Conservation (phyloP, 2,797 vertebrate genomes). For the Sebastes cheni region DNA sequence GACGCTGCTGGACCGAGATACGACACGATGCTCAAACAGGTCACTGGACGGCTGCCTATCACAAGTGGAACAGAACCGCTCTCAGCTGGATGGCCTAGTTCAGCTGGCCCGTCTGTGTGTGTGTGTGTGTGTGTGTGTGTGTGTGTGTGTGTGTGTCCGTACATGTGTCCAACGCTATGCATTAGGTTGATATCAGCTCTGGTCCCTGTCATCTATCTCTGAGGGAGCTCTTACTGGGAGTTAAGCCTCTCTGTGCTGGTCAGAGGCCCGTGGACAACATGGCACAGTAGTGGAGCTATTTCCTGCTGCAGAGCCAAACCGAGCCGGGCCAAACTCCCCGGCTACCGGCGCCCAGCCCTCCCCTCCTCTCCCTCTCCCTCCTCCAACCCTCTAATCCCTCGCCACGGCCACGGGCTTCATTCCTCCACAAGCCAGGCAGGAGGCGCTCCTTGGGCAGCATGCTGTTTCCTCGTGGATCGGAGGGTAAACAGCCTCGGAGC, state of each 20-base stretch:
- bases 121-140: neutral
- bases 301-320: constrained; percentile 38
- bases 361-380: constrained; percentile 5
- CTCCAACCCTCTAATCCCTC: constrained; percentile 50
- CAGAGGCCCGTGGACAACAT: constrained; percentile 23
- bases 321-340: constrained; percentile 21
- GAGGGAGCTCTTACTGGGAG: constrained; percentile 10
- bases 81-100: constrained; percentile 55
- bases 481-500: constrained; percentile 8
- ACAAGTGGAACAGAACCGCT: constrained; percentile 63
- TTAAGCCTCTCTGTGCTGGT: constrained; percentile 35
- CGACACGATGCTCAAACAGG: constrained; percentile 50
- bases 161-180: constrained; percentile 24
- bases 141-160: neutral
- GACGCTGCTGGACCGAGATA: constrained; percentile 45
- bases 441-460: neutral
- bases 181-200: constrained; percentile 36
- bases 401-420: constrained; percentile 51
- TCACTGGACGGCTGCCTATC: constrained; percentile 72
- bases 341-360: constrained; percentile 4
- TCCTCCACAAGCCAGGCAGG: constrained; percentile 51
- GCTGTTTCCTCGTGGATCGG: neutral
- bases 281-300: constrained; percentile 49
- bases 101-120: neutral
- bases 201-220: constrained; percentile 9